These are phyloP conservation scores for Apodemia hepburni DNA, from an alignment of 2,888 invertebrate species.

Conservation along the genomic window DNA sequence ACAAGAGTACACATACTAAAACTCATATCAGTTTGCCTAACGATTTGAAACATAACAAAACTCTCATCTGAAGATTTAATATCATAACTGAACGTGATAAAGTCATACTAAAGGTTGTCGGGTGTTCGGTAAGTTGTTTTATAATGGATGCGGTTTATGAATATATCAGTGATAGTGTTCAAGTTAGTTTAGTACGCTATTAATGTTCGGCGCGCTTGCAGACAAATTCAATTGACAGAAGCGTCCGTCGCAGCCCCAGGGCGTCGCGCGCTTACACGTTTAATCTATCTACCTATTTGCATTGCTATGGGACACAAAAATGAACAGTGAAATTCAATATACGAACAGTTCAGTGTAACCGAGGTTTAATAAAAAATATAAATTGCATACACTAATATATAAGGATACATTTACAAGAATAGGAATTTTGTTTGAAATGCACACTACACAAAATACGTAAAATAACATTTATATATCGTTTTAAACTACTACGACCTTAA, in stretches of 20 bases:
- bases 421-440: too few species aligned
- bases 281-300: conserved; percentile 68
- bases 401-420: too few species aligned
- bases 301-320: conserved; percentile 66
- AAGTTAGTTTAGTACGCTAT: conserved; percentile 70
- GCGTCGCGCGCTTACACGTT: conserved; percentile 61
- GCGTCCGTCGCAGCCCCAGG: conserved; percentile 64
- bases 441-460: too few species aligned
- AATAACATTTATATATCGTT: too few species aligned
- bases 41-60: background rate
- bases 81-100: background rate
- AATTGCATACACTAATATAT: too few species aligned
- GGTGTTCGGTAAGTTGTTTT: conserved; percentile 22
- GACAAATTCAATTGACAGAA: conserved; percentile 78
- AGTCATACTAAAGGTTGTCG: background rate
- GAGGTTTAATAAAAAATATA: too few species aligned
- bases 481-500: too few species aligned
- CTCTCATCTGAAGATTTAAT: background rate
- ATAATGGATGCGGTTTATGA: conserved; percentile 63
- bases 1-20: too few species aligned
- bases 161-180: conserved; percentile 67
- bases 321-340: conserved; percentile 68
- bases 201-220: conserved; percentile 70
- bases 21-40: background rate
- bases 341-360: conserved; percentile 29